Evolutionary conservation across 2,888 invertebrate species (phyloP), one percentile per base, ranked within the genome.

Genomic region (Itoplectis maculator): DNA sequence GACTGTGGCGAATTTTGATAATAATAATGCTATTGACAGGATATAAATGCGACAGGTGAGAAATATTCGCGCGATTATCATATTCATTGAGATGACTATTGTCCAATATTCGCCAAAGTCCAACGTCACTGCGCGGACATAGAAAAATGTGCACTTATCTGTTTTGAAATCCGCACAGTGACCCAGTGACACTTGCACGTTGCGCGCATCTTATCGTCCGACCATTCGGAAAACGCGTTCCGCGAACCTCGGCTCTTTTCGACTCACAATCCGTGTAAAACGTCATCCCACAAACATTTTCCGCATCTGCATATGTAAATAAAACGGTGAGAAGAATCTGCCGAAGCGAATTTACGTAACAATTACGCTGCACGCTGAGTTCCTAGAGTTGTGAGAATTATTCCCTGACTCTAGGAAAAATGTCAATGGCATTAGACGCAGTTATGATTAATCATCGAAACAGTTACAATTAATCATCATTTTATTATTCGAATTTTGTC

Each of bases 401-500:
- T 8, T 23, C 42, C 3, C 4, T 2, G 11, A 45, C 8, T 18
- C 18, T 49, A n/a, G 49, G n/a, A 49, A 49, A 49, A 65, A n/a
- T 45, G 13, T 13, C 13, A 42, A 2, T 45, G 23, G 20, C 65
- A 47, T 45, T n/a, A n/a, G n/a, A n/a, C n/a, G n/a, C n/a, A n/a
- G n/a, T n/a, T n/a, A n/a, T n/a, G n/a, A n/a, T n/a, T n/a, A n/a
- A n/a, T n/a, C n/a, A n/a, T n/a, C n/a, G n/a, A n/a, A n/a, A n/a
- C 42, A 13, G 20, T 63, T 63, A 40, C 61, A 40, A 40, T 69
- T 20, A 37, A 40, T 61, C 7, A 9, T 78, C 78, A n/a, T n/a
- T n/a, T n/a, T n/a, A n/a, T 81, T 81, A 77, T 77, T 81, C 23
- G 18, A 29, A 61, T 65, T 63, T 45, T n/a, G n/a, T n/a, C 47